A percentile compares a stretch with the other conserved stretches of the same genome.
These are phyloP conservation scores for Lasius fuliginosus DNA, from an alignment of 2,888 invertebrate species.

Conservation along the genomic window DNA sequence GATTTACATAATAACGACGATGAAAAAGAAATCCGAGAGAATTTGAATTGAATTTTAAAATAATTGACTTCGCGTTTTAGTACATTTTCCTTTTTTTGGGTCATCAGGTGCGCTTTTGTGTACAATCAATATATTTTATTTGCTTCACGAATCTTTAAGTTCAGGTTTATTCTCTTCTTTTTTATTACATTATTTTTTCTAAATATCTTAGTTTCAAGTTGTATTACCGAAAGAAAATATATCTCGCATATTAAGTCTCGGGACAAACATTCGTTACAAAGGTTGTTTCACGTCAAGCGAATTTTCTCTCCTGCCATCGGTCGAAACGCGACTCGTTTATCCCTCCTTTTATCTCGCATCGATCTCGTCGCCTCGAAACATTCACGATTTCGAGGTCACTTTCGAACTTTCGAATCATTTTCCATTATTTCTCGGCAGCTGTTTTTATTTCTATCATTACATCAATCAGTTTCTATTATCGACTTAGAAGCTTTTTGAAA, in stretches of 20 bases:
- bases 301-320: slow-evolving; percentile 57
- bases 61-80: not conserved
- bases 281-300: slow-evolving; percentile 57
- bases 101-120: not conserved
- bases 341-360: slow-evolving; percentile 42
- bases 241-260: slow-evolving; percentile 36
- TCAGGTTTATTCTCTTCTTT: not conserved
- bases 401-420: slow-evolving; percentile 56
- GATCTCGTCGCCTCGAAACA: slow-evolving; percentile 46
- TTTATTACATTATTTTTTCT: not conserved
- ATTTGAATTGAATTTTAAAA: no score
- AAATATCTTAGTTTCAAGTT: slow-evolving; percentile 44
- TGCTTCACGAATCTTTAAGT: not conserved
- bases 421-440: not conserved
- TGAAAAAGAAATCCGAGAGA: no score
- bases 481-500: not conserved
- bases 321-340: slow-evolving; percentile 51
- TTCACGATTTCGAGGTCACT: slow-evolving; percentile 57
- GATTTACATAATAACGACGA: no score
- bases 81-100: not conserved
- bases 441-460: slow-evolving; percentile 10
- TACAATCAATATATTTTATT: not conserved
- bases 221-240: slow-evolving; percentile 59
- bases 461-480: not conserved
- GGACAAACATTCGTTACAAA: slow-evolving; percentile 65